These are phyloP conservation scores for Camponotus fellah DNA, from an alignment of 2,888 invertebrate genomes.

Conservation along the genomic window DNA sequence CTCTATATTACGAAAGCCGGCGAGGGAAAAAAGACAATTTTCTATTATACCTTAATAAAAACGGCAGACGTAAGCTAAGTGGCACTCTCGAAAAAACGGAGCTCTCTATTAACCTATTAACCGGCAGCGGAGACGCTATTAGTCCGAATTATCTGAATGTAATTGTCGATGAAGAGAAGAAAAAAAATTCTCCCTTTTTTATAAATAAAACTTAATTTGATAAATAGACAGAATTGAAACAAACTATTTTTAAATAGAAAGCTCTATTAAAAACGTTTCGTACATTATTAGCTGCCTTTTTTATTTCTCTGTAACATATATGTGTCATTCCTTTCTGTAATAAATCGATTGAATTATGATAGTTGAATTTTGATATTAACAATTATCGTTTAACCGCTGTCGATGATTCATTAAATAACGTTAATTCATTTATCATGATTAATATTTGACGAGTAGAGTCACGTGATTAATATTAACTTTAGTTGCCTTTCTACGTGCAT, in stretches of 20 bases:
- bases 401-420: slow-evolving; percentile 31
- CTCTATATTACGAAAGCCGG: slow-evolving; percentile 33
- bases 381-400: slow-evolving; percentile 18
- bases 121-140: slow-evolving; percentile 3
- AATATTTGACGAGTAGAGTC: slow-evolving; percentile 2
- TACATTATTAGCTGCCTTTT: slow-evolving; percentile 43
- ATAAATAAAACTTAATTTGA: slow-evolving; percentile 10
- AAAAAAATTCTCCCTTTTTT: not conserved
- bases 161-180: slow-evolving; percentile 20
- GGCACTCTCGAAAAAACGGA: slow-evolving; percentile 43
- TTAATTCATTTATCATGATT: slow-evolving; percentile 38
- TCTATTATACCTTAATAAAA: slow-evolving; percentile 51
- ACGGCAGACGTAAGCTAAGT: slow-evolving; percentile 42
- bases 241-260: slow-evolving; percentile 5
- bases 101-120: slow-evolving; percentile 51
- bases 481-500: slow-evolving; percentile 20
- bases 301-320: not conserved
- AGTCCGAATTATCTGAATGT: slow-evolving; percentile 47
- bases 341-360: slow-evolving; percentile 9
- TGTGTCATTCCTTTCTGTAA: not conserved
- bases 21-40: slow-evolving; percentile 34
- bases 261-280: not conserved
- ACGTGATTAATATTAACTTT: slow-evolving; percentile 50
- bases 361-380: not conserved
- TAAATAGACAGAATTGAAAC: slow-evolving; percentile 11